These are phyloP conservation scores for Himalopsyche tibetana DNA, from an alignment of 2,888 invertebrate genomes.

Conservation along the genomic window DNA sequence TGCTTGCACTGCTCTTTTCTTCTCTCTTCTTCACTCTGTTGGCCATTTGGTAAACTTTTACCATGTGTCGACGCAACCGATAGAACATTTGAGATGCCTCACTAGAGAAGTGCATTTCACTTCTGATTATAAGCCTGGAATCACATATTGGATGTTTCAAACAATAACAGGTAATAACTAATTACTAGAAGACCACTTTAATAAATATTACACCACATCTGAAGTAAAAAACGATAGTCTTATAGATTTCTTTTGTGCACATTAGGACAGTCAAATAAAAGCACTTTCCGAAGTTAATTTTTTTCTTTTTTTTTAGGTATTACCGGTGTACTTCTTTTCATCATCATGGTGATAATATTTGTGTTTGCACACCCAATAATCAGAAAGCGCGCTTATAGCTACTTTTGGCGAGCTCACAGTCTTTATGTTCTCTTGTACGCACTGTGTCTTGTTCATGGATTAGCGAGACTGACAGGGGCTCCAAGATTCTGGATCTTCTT, in stretches of 20 bases:
- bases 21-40: slow-evolving; percentile 93
- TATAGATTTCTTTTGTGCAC: too few relatives aligned
- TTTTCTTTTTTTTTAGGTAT: slow-evolving; percentile 78
- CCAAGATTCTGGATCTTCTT: slow-evolving; percentile 97
- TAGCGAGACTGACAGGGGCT: slow-evolving; percentile 93
- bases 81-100: slow-evolving; percentile 93
- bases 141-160: slow-evolving; percentile 96
- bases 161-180: slow-evolving; percentile 88
- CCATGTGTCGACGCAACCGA: slow-evolving; percentile 96
- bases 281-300: slow-evolving; percentile 28
- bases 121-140: slow-evolving; percentile 95
- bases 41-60: slow-evolving; percentile 98
- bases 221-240: too few relatives aligned
- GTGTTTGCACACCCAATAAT: slow-evolving; percentile 97
- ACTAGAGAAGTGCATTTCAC: slow-evolving; percentile 96
- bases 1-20: slow-evolving; percentile 95
- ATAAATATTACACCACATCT: too few relatives aligned
- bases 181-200: background rate
- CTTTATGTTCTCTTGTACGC: slow-evolving; percentile 91
- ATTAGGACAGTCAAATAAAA: too few relatives aligned
- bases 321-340: slow-evolving; percentile 90
- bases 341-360: slow-evolving; percentile 95
- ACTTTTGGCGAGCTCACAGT: slow-evolving; percentile 96
- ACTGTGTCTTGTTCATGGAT: slow-evolving; percentile 91
- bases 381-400: slow-evolving; percentile 94